Conservation (phyloP, 2,888 invertebrate species). For the Cybosia mesomella region DNA sequence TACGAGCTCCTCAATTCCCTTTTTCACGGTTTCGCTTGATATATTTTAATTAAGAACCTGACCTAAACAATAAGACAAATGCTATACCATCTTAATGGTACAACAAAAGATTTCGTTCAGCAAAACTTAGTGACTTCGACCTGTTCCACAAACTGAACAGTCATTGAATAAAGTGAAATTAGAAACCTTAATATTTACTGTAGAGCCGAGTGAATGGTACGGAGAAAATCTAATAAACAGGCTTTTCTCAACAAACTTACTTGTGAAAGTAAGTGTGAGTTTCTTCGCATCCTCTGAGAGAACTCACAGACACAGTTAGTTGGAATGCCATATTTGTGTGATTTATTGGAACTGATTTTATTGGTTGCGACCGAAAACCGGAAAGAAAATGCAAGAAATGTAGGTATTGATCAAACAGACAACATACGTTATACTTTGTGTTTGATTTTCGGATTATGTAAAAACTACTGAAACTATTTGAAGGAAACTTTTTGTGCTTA, state of each 20-base stretch:
- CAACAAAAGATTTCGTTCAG: neutral
- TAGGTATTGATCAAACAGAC: neutral
- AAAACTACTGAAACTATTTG: neutral
- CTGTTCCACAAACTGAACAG: slow-evolving; percentile 1
- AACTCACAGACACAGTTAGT: slow-evolving; percentile 29
- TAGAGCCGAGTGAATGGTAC: slow-evolving; percentile 26
- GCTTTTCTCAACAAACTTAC: slow-evolving; percentile 40
- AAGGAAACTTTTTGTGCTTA: neutral
- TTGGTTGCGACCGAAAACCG: neutral
- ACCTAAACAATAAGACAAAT: neutral
- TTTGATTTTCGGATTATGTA: neutral
- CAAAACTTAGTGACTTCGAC: neutral
- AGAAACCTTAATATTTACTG: slow-evolving; percentile 22
- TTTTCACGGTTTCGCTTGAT: neutral
- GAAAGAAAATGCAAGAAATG: neutral
- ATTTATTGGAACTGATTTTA: slow-evolving; percentile 31
- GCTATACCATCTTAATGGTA: neutral
- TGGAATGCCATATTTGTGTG: slow-evolving; percentile 35
- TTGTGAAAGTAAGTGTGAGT: slow-evolving; percentile 36
- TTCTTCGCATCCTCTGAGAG: slow-evolving; percentile 32
- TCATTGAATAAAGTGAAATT: slow-evolving; percentile 24
- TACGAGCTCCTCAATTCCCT: too few species aligned
- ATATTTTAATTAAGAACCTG: neutral
- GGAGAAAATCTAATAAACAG: slow-evolving; percentile 41
- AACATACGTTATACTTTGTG: neutral